These are phyloP conservation scores for Knipowitschia caucasica DNA, from an alignment of 2,797 vertebrate genomes.

Conservation along the genomic window DNA sequence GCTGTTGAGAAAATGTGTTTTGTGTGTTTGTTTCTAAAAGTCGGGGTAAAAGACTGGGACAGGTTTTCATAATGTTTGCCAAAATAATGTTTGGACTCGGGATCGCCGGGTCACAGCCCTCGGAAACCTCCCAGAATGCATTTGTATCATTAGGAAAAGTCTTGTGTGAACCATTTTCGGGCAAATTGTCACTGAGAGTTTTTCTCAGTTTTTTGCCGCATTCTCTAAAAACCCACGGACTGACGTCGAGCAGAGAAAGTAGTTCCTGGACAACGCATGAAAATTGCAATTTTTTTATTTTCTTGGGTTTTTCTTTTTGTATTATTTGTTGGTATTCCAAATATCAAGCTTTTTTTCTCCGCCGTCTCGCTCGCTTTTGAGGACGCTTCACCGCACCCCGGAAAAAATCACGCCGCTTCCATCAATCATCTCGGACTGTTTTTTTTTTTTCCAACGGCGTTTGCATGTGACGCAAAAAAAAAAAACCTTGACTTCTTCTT, in stretches of 20 bases:
- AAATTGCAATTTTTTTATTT: slow-evolving; percentile 27
- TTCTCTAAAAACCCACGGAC: slow-evolving; percentile 60
- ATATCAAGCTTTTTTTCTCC: slow-evolving; percentile 31
- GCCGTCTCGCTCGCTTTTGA: slow-evolving; percentile 44
- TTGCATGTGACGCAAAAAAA: slow-evolving; percentile 62
- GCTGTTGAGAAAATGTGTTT: slow-evolving; percentile 46
- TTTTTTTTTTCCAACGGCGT: slow-evolving; percentile 49
- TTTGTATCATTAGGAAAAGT: slow-evolving; percentile 37
- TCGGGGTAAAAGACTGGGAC: slow-evolving; percentile 45
- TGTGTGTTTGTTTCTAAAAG: slow-evolving; percentile 36
- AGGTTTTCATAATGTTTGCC: slow-evolving; percentile 63
- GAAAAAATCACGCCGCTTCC: slow-evolving; percentile 67
- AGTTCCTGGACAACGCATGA: slow-evolving; percentile 65
- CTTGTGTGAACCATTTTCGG: slow-evolving; percentile 28
- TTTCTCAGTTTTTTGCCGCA: slow-evolving; percentile 67
- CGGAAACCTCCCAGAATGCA: slow-evolving; percentile 45
- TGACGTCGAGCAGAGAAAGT: slow-evolving; percentile 62
- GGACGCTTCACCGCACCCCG: slow-evolving; percentile 50
- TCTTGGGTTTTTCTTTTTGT: slow-evolving; percentile 11
- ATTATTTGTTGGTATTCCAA: slow-evolving; percentile 22
- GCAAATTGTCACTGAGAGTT: slow-evolving; percentile 53
- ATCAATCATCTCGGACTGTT: slow-evolving; percentile 53
- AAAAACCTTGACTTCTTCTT: slow-evolving; percentile 47
- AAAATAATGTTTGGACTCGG: slow-evolving; percentile 68
- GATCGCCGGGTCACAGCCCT: slow-evolving; percentile 58